Evolutionary conservation across 2,888 invertebrate species (phyloP).

Genomic region (Branchipolynoe longqiensis): DNA sequence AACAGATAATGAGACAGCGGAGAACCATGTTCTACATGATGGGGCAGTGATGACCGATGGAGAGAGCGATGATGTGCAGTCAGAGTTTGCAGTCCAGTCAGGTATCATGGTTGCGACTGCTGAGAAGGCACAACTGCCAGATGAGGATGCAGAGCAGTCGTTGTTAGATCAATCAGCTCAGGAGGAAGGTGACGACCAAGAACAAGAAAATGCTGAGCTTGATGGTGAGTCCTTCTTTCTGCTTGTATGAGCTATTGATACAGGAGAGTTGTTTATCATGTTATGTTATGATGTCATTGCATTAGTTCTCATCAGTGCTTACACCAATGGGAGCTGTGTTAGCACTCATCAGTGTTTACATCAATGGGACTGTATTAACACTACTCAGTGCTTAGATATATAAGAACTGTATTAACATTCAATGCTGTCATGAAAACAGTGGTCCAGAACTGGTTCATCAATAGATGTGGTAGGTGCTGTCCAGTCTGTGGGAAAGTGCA

Average conservation of each 20-base stretch:
- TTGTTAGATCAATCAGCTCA: not conserved
- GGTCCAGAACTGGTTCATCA: too few relatives aligned
- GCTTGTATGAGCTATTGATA: not conserved
- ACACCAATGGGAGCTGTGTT: too few relatives aligned
- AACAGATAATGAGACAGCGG: not conserved
- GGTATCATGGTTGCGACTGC: too few relatives aligned
- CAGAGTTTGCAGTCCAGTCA: not conserved
- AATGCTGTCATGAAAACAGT: too few relatives aligned
- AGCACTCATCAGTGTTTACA: too few relatives aligned
- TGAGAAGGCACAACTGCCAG: not conserved
- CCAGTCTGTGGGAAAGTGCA: too few relatives aligned
- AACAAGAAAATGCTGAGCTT: slow-evolving; percentile 1
- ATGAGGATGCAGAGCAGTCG: too few relatives aligned
- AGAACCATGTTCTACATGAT: not conserved
- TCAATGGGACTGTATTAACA: too few relatives aligned
- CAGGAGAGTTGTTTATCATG: not conserved
- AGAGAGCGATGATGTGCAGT: slow-evolving; percentile 9
- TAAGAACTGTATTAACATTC: too few relatives aligned
- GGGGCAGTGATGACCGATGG: not conserved
- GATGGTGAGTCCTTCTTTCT: not conserved
- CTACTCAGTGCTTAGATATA: too few relatives aligned
- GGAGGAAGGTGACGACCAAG: not conserved
- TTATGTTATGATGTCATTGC: not conserved
- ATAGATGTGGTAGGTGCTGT: too few relatives aligned
- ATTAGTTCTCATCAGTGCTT: too few relatives aligned